Percentiles rank a stretch among this genome's conserved stretches.
phyloP scores from a whole-genome alignment of 2,797 vertebrate species.

The Delichon dasypus region DNA sequence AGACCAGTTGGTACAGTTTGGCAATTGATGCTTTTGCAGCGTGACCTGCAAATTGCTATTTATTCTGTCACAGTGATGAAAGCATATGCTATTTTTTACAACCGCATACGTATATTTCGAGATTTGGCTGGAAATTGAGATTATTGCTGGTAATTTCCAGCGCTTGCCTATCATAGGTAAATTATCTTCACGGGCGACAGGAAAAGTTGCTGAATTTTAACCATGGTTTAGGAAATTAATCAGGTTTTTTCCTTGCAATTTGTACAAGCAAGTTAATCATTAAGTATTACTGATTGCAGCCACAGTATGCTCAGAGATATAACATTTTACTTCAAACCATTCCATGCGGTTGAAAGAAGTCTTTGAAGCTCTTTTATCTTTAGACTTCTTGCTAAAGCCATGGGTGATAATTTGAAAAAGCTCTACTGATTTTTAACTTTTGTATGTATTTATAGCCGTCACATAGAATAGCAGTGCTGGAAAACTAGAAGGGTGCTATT shows the following conservation, averaged over 20 bases:
- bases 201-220: neutral
- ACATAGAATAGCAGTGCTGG: neutral
- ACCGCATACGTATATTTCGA: neutral
- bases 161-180: neutral
- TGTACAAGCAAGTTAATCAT: neutral
- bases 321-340: neutral
- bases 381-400: neutral
- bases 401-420: constrained; percentile 3
- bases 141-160: neutral
- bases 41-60: neutral
- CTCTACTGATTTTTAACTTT: neutral
- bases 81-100: neutral
- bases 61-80: neutral
- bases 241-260: neutral
- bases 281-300: neutral
- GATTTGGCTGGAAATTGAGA: neutral
- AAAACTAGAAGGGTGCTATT: neutral
- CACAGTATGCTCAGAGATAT: neutral
- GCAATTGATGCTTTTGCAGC: neutral
- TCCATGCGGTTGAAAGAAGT: neutral
- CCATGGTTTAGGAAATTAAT: neutral
- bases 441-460: neutral
- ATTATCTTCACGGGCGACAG: neutral
- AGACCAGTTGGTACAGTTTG: neutral
- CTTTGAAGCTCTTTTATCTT: constrained; percentile 12